Conservation (phyloP, 2,113 vertebrate species). For the Ifrita kowaldi region DNA sequence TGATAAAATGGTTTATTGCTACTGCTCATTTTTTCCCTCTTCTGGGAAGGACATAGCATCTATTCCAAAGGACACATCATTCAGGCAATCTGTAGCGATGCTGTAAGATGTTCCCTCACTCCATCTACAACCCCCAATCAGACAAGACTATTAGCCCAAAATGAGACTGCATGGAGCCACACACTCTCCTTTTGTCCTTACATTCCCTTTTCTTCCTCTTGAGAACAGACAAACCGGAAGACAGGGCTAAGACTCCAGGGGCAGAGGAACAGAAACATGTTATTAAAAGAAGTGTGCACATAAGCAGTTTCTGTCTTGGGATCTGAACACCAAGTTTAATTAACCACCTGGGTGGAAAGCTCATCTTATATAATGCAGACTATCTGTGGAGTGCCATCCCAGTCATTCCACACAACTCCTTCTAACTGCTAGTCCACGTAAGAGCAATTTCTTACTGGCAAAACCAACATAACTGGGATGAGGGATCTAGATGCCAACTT, state of each 20-base stretch:
- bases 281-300: neutral
- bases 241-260: neutral
- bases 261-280: neutral
- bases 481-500: neutral
- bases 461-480: neutral
- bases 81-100: neutral
- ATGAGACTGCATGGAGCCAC: neutral
- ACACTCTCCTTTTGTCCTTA: neutral
- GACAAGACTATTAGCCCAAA: neutral
- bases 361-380: neutral
- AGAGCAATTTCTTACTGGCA: neutral
- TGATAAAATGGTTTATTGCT: neutral
- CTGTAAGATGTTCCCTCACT: neutral
- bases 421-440: neutral
- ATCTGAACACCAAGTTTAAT: conserved; percentile 11
- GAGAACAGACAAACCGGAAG: neutral
- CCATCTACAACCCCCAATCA: neutral
- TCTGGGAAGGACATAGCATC: neutral
- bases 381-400: neutral
- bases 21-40: neutral
- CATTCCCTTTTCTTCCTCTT: neutral
- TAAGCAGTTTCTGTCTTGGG: neutral
- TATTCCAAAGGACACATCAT: neutral
- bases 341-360: neutral
- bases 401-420: neutral